Base-by-base conservation (phyloP, 2,888 invertebrate species). In the Epirrhoe tristata region DNA sequence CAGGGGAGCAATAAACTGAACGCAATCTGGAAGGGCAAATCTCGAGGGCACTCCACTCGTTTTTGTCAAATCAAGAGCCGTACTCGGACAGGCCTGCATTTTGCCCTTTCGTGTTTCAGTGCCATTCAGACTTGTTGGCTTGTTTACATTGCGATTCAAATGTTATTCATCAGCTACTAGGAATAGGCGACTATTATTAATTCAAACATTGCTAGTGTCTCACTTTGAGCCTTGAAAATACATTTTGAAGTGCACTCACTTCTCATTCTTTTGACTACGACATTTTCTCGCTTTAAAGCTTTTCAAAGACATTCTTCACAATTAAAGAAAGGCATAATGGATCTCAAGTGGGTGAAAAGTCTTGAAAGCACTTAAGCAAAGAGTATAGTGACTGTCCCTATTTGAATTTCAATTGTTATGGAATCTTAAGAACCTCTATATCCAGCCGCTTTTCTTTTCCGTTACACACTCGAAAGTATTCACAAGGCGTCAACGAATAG, bases 11-110 rank as follows among this genome's bases (percentile, higher is more conserved):
- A 81, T 83, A 79, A 82, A 80, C 77, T 72, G 79, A 79, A 78
- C 76, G 77, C 81, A 84, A 84, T 85, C 81, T 82, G 78, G 77
- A 70, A 74, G 77, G 79, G 77, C 74, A 70, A 78, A 80, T 79
- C 82, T 84, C 78, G 76, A 84, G 84, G 74, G 80, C 74, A 67
- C 83, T 84, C 75, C 74, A 76, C 81, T 81, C 82, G 81, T 82
- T 87, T 84, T 85, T 84, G 83, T 82, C 82, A 82, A 86, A 83
- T 84, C 81, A 81, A 82, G 81, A 78, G 79, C 78, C 58, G 50
- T 67, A 60, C 70, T 67, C 54, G 59, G 67, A 63, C 62, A 34
- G 50, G 66, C 66, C 52, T 69, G 70, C 70, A 70, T 58, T 68
- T 64, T 57, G 63, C 68, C 67, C 60, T 68, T 64, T 68, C 55